Base-by-base conservation (phyloP, 2,888 invertebrate genomes). In the Acanthopleura granulata region DNA sequence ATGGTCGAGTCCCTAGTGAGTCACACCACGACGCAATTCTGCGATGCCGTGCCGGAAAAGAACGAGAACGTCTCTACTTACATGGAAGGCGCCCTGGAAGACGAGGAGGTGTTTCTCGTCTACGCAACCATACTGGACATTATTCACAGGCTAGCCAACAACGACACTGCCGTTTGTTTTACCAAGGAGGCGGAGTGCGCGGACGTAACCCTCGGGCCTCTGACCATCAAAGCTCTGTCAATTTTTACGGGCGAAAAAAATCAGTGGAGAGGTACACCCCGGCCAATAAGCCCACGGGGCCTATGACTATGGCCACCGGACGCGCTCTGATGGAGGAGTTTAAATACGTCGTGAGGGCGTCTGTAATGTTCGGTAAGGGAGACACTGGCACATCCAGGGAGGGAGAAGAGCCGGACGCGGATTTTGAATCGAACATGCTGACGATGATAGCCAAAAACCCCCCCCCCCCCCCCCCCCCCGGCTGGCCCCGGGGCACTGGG, bases 171-270 rank as follows among this genome's bases (percentile, higher is more conserved):
- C 51, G 51, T 51, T 18, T 15, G 18, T 15, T 51, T 51, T 18
- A 51, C 51, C 51, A 51, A 51, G 18, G 51, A 51, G 51, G 18
- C 51, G 51, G 18, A 18, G 51, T 51, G 51, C 18, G 18, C 51
- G 51, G 51, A 51, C 51, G 51, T 51, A 15, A 51, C 51, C 18
- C 51, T 51, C 51, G 51, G 51, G 51, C 51, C 51, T 15, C 51
- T 51, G 51, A 15, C 51, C 14, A 51, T 51, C 51, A 18, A 51
- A 51, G 51, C 51, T 18, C 18, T 18, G 51, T 51, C 51, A 14
- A 51, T 51, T 18, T 51, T 51, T 51, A 51, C 51, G 51, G 51
- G 51, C 51, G 51, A 51, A 51, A 51, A 51, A 51, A 51, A 51
- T 51, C 51, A 51, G 18, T 18, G 18, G 51, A 51, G 51, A 51